Evolutionary conservation across 2,888 invertebrate species (phyloP).

Genomic region (Meteorus colon): DNA sequence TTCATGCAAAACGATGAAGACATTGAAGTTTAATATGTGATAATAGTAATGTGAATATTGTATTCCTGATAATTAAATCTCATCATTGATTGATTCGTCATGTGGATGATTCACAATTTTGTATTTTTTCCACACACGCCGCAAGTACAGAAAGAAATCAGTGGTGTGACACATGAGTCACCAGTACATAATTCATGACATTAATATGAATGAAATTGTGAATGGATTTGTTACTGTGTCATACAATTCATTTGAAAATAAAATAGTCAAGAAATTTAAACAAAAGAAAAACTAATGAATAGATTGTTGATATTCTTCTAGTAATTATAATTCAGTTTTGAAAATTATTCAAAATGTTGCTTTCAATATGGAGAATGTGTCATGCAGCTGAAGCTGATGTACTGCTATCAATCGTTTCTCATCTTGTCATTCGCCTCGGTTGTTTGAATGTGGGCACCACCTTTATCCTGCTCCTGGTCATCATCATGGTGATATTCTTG

Average conservation of each 20-base stretch:
- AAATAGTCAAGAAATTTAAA: not conserved
- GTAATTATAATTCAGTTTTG: too few species aligned
- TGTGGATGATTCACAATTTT: slow-evolving; percentile 45
- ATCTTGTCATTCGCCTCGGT: not conserved
- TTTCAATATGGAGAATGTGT: too few species aligned
- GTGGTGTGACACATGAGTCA: slow-evolving; percentile 38
- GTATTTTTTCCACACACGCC: slow-evolving; percentile 26
- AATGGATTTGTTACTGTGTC: not conserved
- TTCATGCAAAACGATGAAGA: not conserved
- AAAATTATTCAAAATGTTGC: too few species aligned
- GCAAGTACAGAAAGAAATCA: slow-evolving; percentile 31
- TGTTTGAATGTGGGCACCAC: not conserved
- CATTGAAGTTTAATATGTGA: not conserved
- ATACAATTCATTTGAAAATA: not conserved
- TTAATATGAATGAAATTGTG: not conserved
- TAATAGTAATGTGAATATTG: not conserved
- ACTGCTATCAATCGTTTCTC: not conserved
- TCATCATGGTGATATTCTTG: slow-evolving; percentile 30
- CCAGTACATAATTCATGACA: slow-evolving; percentile 1
- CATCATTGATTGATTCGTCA: slow-evolving; percentile 44
- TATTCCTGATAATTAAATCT: not conserved
- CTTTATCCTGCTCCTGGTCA: slow-evolving; percentile 29
- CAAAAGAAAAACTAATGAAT: not conserved
- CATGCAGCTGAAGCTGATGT: too few species aligned
- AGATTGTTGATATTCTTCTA: not conserved